Evolutionary conservation across 2,113 vertebrate species (phyloP).

Genomic region (Myotis yumanensis): DNA sequence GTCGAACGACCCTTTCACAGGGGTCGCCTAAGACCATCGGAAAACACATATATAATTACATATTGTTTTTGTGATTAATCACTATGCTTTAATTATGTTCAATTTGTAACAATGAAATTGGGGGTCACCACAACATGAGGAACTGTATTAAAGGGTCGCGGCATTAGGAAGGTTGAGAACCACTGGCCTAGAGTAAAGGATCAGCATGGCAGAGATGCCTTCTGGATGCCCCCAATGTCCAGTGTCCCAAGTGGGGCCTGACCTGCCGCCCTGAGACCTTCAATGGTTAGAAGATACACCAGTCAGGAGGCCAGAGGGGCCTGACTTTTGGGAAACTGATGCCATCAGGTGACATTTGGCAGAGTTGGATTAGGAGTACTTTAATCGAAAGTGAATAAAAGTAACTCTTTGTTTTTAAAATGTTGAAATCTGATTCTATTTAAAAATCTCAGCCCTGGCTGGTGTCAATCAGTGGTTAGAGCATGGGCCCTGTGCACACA

Average conservation of each 20-base stretch:
- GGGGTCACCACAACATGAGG: no score
- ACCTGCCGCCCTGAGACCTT: background rate
- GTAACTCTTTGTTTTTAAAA: slow-evolving; percentile 41
- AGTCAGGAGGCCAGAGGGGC: background rate
- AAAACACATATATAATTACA: no score
- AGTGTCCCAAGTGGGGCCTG: background rate
- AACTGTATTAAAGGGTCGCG: no score
- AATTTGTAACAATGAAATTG: no score
- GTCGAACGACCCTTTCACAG: no score
- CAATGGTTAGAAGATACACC: background rate
- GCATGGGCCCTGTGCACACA: no score
- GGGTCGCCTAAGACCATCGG: no score
- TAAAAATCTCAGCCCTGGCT: background rate
- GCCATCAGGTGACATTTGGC: background rate
- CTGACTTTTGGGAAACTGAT: background rate
- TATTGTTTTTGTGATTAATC: no score
- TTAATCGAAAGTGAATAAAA: slow-evolving; percentile 24
- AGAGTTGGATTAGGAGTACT: background rate
- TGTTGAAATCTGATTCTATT: slow-evolving; percentile 29
- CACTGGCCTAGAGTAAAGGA: background rate
- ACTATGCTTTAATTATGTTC: no score
- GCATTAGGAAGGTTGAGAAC: no score
- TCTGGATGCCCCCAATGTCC: background rate
- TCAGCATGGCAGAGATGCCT: background rate
- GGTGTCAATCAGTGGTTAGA: no score